Percentiles rank a stretch among this genome's conserved stretches.
phyloP scores from a whole-genome alignment of 2,113 vertebrate genomes.

The Camelus bactrianus region DNA sequence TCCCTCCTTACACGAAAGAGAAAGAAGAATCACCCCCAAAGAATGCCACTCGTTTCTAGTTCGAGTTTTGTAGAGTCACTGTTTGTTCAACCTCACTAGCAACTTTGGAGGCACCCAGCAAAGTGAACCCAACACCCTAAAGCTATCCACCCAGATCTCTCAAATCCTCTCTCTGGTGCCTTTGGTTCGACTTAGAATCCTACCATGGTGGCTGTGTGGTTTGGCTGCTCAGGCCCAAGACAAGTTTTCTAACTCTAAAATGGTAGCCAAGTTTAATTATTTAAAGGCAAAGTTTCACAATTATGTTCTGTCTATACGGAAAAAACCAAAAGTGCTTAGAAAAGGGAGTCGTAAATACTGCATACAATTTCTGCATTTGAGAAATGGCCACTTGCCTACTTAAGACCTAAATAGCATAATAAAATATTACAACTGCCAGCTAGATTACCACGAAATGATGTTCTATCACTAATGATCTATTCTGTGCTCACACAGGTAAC shows the following conservation, averaged over 20 bases:
- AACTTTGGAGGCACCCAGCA: not conserved
- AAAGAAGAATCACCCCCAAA: not conserved
- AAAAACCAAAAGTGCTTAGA: not conserved
- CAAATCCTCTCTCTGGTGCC: not conserved
- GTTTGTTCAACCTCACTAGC: not conserved
- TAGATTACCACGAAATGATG: constrained; percentile 36
- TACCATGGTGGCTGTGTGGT: not conserved
- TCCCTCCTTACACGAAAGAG: not conserved
- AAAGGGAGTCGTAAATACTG: constrained; percentile 65
- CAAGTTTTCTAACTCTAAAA: not conserved
- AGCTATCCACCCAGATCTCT: not conserved
- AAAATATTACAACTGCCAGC: constrained; percentile 40
- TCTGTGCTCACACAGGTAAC: constrained; percentile 42
- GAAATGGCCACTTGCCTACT: constrained; percentile 45
- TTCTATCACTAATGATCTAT: constrained; percentile 38
- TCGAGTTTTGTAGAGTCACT: not conserved
- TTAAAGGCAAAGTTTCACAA: constrained; percentile 26
- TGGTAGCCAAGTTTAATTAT: not conserved
- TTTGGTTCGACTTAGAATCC: not conserved
- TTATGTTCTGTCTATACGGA: not conserved
- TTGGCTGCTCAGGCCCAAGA: not conserved
- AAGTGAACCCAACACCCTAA: not conserved
- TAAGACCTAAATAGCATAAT: constrained; percentile 44
- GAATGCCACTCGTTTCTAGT: not conserved
- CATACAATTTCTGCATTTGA: constrained; percentile 59